phyloP scores from a whole-genome alignment of 2,797 vertebrate genomes.

The Spinus pinus region DNA sequence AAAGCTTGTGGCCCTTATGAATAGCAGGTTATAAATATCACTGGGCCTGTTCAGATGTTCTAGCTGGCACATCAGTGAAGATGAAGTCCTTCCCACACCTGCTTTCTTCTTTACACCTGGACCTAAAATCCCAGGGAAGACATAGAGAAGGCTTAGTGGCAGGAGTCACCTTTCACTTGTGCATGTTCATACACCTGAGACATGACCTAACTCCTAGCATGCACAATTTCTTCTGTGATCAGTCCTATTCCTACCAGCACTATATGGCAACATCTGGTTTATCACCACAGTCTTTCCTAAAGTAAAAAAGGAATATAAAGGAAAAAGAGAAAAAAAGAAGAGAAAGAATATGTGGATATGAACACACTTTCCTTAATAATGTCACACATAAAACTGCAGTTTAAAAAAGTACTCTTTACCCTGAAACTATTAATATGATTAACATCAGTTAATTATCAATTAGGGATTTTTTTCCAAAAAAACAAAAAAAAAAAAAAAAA shows the following conservation, averaged over 20 bases:
- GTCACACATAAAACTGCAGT: neutral
- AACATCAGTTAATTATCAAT: neutral
- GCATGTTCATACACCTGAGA: neutral
- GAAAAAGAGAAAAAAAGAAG: neutral
- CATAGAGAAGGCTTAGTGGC: neutral
- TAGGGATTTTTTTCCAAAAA: neutral
- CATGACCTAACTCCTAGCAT: neutral
- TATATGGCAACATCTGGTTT: neutral
- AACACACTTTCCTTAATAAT: neutral
- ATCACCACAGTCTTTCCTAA: neutral
- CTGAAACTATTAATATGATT: neutral
- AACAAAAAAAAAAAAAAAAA: neutral
- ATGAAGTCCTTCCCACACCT: constrained; percentile 17
- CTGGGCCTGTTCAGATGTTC: neutral
- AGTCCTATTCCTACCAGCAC: neutral
- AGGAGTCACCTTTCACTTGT: neutral
- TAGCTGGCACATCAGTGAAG: neutral
- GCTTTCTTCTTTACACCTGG: neutral
- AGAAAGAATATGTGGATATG: neutral
- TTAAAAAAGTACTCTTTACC: neutral
- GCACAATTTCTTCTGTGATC: neutral
- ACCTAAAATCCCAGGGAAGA: neutral
- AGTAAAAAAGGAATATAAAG: neutral
- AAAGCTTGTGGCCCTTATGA: neutral
- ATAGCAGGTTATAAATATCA: neutral